Evolutionary conservation across 64 coral and sea anemone genomes (phyloP).

Genomic region (Astreopora myriophthalma): DNA sequence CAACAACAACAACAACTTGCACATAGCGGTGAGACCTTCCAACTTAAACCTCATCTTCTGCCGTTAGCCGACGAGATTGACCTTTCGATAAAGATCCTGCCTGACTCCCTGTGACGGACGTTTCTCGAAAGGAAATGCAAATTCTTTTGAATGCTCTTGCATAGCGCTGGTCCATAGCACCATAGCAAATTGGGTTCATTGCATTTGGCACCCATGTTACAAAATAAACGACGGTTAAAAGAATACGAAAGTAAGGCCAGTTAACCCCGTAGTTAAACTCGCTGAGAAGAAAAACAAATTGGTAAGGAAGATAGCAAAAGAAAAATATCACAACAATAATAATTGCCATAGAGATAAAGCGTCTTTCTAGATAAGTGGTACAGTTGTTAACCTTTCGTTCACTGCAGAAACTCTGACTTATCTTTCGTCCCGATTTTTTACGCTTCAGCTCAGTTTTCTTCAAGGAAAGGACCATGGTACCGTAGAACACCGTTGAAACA

Average conservation of each 20-base stretch:
- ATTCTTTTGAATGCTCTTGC: slow-evolving; percentile 39
- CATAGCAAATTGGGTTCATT: slow-evolving; percentile 73
- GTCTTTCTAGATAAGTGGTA: slow-evolving; percentile 39
- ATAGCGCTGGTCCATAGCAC: slow-evolving; percentile 75
- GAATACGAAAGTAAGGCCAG: slow-evolving; percentile 60
- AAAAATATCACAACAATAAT: slow-evolving; percentile 68
- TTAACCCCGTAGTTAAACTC: slow-evolving; percentile 44
- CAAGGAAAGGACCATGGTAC: slow-evolving; percentile 49
- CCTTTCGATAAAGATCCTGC: background rate
- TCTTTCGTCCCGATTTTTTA: background rate
- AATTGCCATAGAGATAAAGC: slow-evolving; percentile 73
- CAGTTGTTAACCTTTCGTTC: background rate
- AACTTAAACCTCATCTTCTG: background rate
- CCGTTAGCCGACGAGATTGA: background rate
- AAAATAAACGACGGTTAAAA: slow-evolving; percentile 46
- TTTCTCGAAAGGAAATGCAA: background rate
- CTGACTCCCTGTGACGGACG: background rate
- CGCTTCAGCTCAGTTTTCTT: slow-evolving; percentile 52
- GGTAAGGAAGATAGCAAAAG: slow-evolving; percentile 82
- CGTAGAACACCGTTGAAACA: slow-evolving; percentile 65
- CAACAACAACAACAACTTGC: too few relatives aligned
- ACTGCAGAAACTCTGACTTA: background rate
- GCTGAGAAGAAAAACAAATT: slow-evolving; percentile 64
- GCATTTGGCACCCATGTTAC: slow-evolving; percentile 86
- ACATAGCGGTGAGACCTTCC: background rate